phyloP scores from a whole-genome alignment of 1,140 invertebrate genomes.

The Tetragnatha versicolor region DNA sequence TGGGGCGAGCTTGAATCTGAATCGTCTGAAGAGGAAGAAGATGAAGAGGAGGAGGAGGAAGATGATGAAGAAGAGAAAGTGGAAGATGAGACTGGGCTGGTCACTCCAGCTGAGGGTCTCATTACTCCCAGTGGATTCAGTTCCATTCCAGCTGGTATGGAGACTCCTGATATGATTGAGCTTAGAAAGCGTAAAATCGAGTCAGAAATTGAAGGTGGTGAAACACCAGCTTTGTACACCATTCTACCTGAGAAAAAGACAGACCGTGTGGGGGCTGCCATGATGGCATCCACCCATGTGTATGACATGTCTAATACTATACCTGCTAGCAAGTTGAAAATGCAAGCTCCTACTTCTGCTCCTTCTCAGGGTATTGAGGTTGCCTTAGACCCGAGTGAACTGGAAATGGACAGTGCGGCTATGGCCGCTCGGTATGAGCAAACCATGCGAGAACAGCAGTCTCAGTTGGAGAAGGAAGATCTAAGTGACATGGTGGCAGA shows the following conservation, averaged over 20 bases:
- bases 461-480: slow-evolving; percentile 89
- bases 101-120: slow-evolving; percentile 80
- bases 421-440: slow-evolving; percentile 97
- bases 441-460: slow-evolving; percentile 90
- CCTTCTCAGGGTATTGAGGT: slow-evolving; percentile 79
- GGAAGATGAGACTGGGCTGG: slow-evolving; percentile 79
- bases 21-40: slow-evolving; percentile 80
- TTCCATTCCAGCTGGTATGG: slow-evolving; percentile 92
- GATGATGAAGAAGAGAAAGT: slow-evolving; percentile 64
- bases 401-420: slow-evolving; percentile 88
- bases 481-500: slow-evolving; percentile 98
- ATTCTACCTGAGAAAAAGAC: slow-evolving; percentile 93
- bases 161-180: slow-evolving; percentile 98
- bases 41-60: slow-evolving; percentile 70
- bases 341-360: slow-evolving; percentile 38
- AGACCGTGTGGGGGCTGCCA: slow-evolving; percentile 83
- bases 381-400: slow-evolving; percentile 94
- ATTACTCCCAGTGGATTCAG: slow-evolving; percentile 95
- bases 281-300: slow-evolving; percentile 97
- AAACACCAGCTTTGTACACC: slow-evolving; percentile 90
- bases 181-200: slow-evolving; percentile 96
- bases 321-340: slow-evolving; percentile 65
- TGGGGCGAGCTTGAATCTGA: slow-evolving; percentile 99
- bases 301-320: slow-evolving; percentile 82
- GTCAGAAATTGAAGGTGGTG: slow-evolving; percentile 92